phyloP scores from a whole-genome alignment of 1,140 invertebrate species.

The Sipha flava region DNA sequence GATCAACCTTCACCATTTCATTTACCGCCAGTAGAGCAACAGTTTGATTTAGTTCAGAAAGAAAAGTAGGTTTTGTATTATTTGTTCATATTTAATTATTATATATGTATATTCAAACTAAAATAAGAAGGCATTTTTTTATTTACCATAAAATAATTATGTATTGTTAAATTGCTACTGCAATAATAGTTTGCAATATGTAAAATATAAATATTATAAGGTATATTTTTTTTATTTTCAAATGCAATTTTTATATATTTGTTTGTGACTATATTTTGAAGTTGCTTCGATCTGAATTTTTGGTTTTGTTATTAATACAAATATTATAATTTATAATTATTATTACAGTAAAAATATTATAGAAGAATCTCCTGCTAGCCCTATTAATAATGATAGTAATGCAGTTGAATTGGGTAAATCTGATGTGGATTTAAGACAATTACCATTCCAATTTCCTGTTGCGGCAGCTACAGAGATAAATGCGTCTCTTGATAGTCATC shows the following conservation, averaged over 20 bases:
- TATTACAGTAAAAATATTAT: background rate
- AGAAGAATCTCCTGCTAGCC: constrained; percentile 23
- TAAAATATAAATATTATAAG: no score
- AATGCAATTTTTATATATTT: no score
- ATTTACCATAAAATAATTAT: no score
- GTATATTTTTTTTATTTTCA: no score
- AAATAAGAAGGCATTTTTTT: no score
- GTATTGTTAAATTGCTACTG: no score
- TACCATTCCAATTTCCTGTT: constrained; percentile 63
- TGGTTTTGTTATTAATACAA: no score
- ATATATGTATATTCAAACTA: no score
- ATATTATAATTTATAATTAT: background rate
- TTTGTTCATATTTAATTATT: background rate
- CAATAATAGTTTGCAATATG: no score
- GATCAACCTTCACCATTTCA: constrained; percentile 17
- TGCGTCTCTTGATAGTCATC: constrained; percentile 66
- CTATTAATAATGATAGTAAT: background rate
- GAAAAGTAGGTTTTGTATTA: background rate
- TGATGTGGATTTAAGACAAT: constrained; percentile 56
- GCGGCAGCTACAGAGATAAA: constrained; percentile 76
- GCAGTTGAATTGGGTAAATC: constrained; percentile 14
- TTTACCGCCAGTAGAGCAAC: background rate
- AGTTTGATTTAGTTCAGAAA: background rate
- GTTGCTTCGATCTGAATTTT: no score
- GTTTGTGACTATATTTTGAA: no score